phyloP scores from a whole-genome alignment of 1,140 invertebrate genomes.

The Eupristina koningsbergeri region DNA sequence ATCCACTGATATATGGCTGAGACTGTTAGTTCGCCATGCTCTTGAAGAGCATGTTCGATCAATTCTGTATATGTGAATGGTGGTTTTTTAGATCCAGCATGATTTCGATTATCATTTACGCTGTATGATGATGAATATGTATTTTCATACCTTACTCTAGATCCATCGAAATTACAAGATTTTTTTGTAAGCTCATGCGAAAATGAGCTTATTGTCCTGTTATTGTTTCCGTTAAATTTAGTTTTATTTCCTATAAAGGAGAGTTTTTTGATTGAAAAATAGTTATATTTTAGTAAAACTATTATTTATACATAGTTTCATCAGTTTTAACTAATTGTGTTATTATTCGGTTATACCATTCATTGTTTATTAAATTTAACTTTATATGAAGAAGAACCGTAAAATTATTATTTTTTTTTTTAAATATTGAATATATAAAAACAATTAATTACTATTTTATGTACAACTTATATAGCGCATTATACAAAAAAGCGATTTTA shows the following conservation, averaged over 20 bases:
- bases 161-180: neutral
- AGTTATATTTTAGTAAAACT: neutral
- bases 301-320: neutral
- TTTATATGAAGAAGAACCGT: too few species aligned
- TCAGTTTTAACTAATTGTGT: too few species aligned
- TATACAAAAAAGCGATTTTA: too few species aligned
- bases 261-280: neutral
- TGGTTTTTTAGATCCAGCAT: conserved; percentile 79
- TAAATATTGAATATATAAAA: too few species aligned
- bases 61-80: conserved; percentile 90
- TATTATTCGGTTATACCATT: too few species aligned
- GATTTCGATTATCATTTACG: conserved; percentile 48
- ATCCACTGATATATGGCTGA: conserved; percentile 93
- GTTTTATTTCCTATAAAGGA: conserved; percentile 28
- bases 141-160: conserved; percentile 19
- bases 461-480: too few species aligned
- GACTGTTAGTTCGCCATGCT: conserved; percentile 89
- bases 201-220: conserved; percentile 1
- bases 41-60: conserved; percentile 87
- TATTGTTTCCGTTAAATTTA: conserved; percentile 36
- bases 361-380: too few species aligned
- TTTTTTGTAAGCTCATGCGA: neutral
- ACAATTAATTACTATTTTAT: too few species aligned
- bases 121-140: neutral
- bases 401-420: too few species aligned